Base-by-base conservation (phyloP, 2,797 vertebrate species). In the Alosa sapidissima region DNA sequence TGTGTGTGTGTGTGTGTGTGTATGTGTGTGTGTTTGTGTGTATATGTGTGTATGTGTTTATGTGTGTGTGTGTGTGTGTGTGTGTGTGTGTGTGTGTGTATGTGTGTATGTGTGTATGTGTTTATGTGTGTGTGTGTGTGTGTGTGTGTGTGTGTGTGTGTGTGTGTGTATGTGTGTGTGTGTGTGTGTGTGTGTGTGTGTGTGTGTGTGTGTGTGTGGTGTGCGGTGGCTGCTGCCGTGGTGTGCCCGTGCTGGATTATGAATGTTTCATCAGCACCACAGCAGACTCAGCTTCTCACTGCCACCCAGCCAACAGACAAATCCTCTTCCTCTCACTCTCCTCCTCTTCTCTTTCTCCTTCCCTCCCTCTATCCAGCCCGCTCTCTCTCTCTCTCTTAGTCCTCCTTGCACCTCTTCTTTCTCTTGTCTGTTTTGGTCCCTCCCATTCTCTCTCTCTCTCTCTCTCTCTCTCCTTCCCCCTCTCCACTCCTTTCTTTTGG, bases 191-290 rank as follows among this genome's bases (percentile, higher is more conserved):
- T 75, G 83, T 89, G 88, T 87, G 87, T 45, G 58, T 49, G 86
- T 84, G 49, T 86, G 82, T 47, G 75, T 81, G 10, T 83, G 36
- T 75, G 85, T 87, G 75, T 58, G 85, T 85, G 83, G n/a, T n/a
- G 83, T 87, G 88, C 81, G 84, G 85, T 91, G 60, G 54, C 16
- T 16, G 54, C 54, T 24, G 60, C 95, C 95, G 96, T 96, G 95
- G 92, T 89, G 89, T 93, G 93, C 93, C 93, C 75, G 94, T 93
- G 93, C 93, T 92, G 93, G 95, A 96, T 96, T 96, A 96, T 93
- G 95, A 95, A 91, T 95, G 93, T 95, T 96, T 96, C 96, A 97
- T 96, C 95, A 95, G 95, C 93, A 94, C 93, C 94, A 95, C 94
- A 90, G 89, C 94, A 93, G 93, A 93, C 93, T 90, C 92, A 93